Evolutionary conservation across 2,888 invertebrate species (phyloP), one percentile per base, ranked within the genome.

Genomic region (Drosophila nigricruria): DNA sequence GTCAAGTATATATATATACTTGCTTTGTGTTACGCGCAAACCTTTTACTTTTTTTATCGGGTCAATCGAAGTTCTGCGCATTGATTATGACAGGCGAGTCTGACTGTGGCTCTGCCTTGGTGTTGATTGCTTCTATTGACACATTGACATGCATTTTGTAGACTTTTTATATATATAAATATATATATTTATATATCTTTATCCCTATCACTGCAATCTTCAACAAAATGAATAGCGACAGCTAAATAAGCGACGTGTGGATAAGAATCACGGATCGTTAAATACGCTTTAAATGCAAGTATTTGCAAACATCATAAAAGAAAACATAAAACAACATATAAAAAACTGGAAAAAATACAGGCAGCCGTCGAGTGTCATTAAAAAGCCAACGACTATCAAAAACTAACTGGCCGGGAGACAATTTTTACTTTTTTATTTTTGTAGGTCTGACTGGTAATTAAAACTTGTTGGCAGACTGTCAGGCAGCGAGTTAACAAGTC

Each of bases 381-480:
- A 83, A 87, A 76, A 81, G 56, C 60, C 88, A 87, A 38, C 74
- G 64, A 89, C 70, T 84, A 89, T 87, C 82, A 82, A 70, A 82
- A 81, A 77, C 85, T 70, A 87, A 87, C 84, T 81, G 79, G 56
- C 68, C 60, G 69, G 58, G 59, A 56, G 87, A 82, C 70, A 77
- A 77, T 75, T 58, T 58, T 14, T 56, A 67, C 78, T 68, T 61
- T 64, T 43, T 52, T n/a, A n/a, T 58, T 59, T 56, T 65, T 65
- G 16, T 36, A n/a, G 23, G 54, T 69, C 64, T 45, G 53, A 52
- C 60, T 82, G 76, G 88, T 89, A 89, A 84, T 84, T 84, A 89
- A 89, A 84, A 84, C 73, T 88, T 89, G 83, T 83, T 89, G 88
- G 90, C 83, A 88, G 86, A 83, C 90, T 88, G 88, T 85, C 73